A percentile compares a stretch with the other conserved stretches of the same genome.
Evolutionary conservation across 2,888 invertebrate species (phyloP).

Genomic region (Lypha dubia): DNA sequence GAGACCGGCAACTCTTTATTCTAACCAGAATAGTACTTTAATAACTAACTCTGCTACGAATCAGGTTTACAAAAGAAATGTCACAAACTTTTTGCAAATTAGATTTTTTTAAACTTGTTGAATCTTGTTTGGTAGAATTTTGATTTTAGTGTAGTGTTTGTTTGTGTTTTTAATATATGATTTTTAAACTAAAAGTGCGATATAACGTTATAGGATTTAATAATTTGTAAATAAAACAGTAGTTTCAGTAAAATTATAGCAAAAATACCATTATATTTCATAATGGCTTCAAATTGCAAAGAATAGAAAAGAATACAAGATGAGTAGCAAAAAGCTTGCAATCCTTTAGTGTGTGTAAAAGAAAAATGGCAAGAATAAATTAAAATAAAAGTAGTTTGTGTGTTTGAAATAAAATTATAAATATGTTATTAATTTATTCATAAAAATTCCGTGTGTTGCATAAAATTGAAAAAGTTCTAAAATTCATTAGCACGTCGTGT

Average conservation of each 20-base stretch:
- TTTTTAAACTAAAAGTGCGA: slow-evolving; percentile 7
- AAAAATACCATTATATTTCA: neutral
- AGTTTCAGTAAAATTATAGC: neutral
- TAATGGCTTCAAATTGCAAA: slow-evolving; percentile 26
- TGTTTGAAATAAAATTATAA: slow-evolving; percentile 14
- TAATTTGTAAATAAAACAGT: neutral
- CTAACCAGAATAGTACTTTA: slow-evolving; percentile 49
- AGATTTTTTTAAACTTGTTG: slow-evolving; percentile 64
- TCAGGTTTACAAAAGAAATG: slow-evolving; percentile 51
- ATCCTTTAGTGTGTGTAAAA: too few species aligned
- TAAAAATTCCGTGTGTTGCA: slow-evolving; percentile 7
- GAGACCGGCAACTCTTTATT: slow-evolving; percentile 28
- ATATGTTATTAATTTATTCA: slow-evolving; percentile 27
- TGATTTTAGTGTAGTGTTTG: slow-evolving; percentile 32
- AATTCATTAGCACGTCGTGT: neutral
- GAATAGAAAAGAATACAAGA: slow-evolving; percentile 53
- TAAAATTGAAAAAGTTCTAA: slow-evolving; percentile 12
- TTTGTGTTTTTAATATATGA: slow-evolving; percentile 24
- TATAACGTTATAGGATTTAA: neutral
- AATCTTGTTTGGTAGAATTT: slow-evolving; percentile 51
- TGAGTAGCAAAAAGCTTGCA: slow-evolving; percentile 36
- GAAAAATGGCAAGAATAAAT: slow-evolving; percentile 44
- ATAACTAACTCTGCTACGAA: slow-evolving; percentile 50
- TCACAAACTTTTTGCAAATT: slow-evolving; percentile 62
- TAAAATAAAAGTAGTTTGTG: slow-evolving; percentile 24